Evolutionary conservation across 2,113 vertebrate species (phyloP), one percentile per base, ranked within the genome.

Genomic region (Gyps fulvus): DNA sequence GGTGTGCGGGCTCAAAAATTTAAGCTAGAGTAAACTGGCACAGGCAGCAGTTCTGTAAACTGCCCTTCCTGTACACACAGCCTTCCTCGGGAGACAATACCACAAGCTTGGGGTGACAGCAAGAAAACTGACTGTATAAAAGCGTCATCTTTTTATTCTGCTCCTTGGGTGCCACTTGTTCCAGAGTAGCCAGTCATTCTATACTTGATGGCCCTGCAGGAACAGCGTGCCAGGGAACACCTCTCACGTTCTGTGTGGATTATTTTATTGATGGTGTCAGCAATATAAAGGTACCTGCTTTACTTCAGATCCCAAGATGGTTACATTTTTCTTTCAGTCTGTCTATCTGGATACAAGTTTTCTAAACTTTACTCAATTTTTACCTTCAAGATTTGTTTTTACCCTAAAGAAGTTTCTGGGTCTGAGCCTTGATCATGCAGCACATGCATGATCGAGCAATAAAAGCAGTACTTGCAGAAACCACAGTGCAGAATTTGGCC

Each of bases 221-320:
- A 74, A 49, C 55, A 22, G 67, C 5, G 0, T 36, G n/a, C 38
- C 31, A 29, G 54, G 52, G 15, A 61, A 49, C 31, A 8, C 20
- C 25, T 0, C 36, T 57, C 5, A 0, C 0, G 3, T 58, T 65
- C 31, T 29, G 21, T 5, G 31, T 7, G 34, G 55, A 40, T 7
- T 32, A 6, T 47, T 70, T 40, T 29, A 17, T 16, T 25, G 25
- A 14, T 27, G 34, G 21, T 13, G 15, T 55, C 62, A 27, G 32
- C 20, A 5, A 9, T 11, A 20, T 25, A 50, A 49, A 42, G 38
- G 31, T 40, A 22, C 18, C 9, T 40, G 17, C 59, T 67, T 47
- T 38, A 4, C 23, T 86, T 54, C 17, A 16, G 23, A 38, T 81
- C 38, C 18, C 45, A 11, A 23, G 45, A 5, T 11, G 13, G 45